Base-by-base conservation (phyloP, 2,888 invertebrate genomes). In the Parthenolecanium corni region DNA sequence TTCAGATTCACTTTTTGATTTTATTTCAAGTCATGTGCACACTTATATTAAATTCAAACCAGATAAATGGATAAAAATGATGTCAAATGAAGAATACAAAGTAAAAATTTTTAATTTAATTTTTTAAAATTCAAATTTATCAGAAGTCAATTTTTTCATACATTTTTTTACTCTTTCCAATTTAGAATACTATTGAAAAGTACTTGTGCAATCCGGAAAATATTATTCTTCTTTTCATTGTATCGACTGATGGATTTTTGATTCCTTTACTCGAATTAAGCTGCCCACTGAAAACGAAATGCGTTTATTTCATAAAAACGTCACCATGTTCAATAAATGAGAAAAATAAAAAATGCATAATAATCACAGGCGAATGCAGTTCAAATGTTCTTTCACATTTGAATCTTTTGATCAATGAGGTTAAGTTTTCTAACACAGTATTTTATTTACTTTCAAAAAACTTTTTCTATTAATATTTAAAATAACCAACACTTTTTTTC, bases 1-100 rank as follows among this genome's bases (percentile, higher is more conserved):
- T 12, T 6, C 42, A 16, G 14, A 57, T 57, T 44, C 46, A 24
- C 21, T 61, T 12, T n/a, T 38, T n/a, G 47, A 49, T 20, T 40
- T 49, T n/a, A 31, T 61, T 16, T 47, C 51, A 2, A 51, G 31
- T 38, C 38, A 61, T 4, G 49, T 49, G 9, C 51, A 61, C 20
- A 14, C 40, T 3, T 49, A 38, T 16, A 38, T 61, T 11, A 61
- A 61, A 40, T 61, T 53, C 4, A 63, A 63, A 47, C 4, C 54
- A 1, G 63, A 63, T 54, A 63, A 63, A 54, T 63, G 63, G 63
- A 24, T 44, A 1, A 63, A 63, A 54, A 54, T 63, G 63, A 36
- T 63, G 47, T 46, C 53, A 16, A 63, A 63, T 47, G 63, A 63
- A 47, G 54, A 63, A 14, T 21, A 53, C 16, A 63, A 63, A 31